Base-by-base conservation (phyloP, 92 coral and sea anemone species). In the Palythoa heliodiscus region DNA sequence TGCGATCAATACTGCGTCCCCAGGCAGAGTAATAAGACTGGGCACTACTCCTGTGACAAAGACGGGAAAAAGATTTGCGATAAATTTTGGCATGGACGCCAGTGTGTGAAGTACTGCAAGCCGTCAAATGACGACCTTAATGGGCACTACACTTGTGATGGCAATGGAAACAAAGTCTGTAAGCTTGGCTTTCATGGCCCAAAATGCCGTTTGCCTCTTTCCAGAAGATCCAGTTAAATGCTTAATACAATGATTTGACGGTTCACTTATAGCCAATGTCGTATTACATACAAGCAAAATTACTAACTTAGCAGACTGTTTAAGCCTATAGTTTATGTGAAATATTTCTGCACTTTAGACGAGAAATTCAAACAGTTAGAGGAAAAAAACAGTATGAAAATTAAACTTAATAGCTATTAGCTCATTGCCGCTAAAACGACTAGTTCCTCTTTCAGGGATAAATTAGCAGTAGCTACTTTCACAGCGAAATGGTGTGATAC, bases 31-130 rank as follows among this genome's bases (percentile, higher is more conserved):
- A 61, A 71, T 19, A 40, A 75, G 66, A 61, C 86, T 19, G 91
- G 90, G 53, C 82, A 87, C 73, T 90, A 87, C 78, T 83, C 29
- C 11, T 90, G 93, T 78, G 93, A 90, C 78, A 83, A 78, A 25
- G 69, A 87, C 35, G 93, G 93, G 52, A 76, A 77, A 14, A 86
- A 77, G 75, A 69, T 86, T 48, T 86, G 89, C 70, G 19, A 40
- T 17, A 39, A 50, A 52, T 71, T 66, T 14, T 86, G 89, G 89
- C 75, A 90, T 87, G 93, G 93, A 10, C 37, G 76, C 72, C 48
- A 84, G 57, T 90, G 93, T 60, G 12, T 60, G 47, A 82, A 57
- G 60, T 67, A 87, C 73, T 90, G 93, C 54, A 74, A 40, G 69
- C 77, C 82, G 5, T 47, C 71, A 47, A 88, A 90, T 66, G 90